Evolutionary conservation across 2,797 vertebrate genomes (phyloP).

Genomic region (Cheirogaleus major): DNA sequence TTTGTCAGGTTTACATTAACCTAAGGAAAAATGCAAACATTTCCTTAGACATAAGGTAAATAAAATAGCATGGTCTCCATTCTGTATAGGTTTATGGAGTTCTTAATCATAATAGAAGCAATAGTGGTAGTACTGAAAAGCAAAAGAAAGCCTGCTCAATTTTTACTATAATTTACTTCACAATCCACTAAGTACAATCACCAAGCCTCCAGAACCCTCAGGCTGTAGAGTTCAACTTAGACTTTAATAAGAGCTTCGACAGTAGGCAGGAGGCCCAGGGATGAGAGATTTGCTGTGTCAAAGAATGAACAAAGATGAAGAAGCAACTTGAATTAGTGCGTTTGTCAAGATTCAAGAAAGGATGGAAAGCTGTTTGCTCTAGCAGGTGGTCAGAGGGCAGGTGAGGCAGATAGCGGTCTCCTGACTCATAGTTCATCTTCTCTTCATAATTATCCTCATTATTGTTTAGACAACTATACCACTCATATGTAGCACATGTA

Average conservation of each 20-base stretch:
- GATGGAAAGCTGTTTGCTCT: background rate
- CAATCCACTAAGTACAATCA: background rate
- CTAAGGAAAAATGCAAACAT: background rate
- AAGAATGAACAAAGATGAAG: background rate
- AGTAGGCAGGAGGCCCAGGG: background rate
- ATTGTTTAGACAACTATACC: background rate
- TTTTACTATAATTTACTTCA: background rate
- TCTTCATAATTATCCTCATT: background rate
- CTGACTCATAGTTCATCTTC: background rate
- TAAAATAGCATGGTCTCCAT: background rate
- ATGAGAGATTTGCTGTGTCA: background rate
- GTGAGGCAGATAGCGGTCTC: background rate
- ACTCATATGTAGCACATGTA: background rate
- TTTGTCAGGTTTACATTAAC: background rate
- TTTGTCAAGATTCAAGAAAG: background rate
- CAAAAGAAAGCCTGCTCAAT: background rate
- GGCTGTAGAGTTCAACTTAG: background rate
- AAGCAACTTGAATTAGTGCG: background rate
- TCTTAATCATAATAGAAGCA: background rate
- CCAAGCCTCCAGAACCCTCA: background rate
- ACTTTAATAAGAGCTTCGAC: background rate
- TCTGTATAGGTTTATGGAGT: background rate
- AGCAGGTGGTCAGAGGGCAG: background rate
- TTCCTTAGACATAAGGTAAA: background rate
- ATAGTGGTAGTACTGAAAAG: background rate